Percentiles rank a stretch among this genome's conserved stretches.
Conservation (phyloP, 2,797 vertebrate genomes). For the Falco concolor region DNA sequence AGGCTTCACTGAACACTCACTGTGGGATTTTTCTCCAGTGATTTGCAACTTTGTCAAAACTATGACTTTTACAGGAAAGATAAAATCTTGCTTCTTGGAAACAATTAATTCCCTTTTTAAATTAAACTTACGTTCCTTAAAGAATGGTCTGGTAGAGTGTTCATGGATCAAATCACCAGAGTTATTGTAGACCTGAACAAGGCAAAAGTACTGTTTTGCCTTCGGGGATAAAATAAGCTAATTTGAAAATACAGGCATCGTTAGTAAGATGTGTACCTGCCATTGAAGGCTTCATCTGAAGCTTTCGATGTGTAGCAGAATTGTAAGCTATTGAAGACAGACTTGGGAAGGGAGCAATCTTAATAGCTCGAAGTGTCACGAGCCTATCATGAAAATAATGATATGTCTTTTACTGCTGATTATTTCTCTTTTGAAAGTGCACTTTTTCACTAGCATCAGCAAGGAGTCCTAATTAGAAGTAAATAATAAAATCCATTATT, state of each 20-base stretch:
- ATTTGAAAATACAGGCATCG: neutral
- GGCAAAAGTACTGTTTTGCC: neutral
- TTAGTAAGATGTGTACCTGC: neutral
- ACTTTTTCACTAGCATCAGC: neutral
- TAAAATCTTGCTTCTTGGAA: conserved; percentile 19
- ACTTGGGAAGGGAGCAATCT: neutral
- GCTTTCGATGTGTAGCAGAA: neutral
- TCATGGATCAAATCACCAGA: neutral
- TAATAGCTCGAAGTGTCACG: neutral
- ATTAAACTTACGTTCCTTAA: neutral
- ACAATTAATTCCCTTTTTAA: neutral
- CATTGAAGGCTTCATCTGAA: neutral
- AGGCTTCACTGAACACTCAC: neutral
- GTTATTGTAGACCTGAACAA: neutral
- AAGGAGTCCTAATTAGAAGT: neutral
- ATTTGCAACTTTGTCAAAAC: neutral
- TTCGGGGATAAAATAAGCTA: neutral
- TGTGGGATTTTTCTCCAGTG: neutral
- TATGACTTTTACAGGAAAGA: conserved; percentile 20
- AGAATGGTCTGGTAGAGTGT: neutral
- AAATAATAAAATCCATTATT: conserved; percentile 22
- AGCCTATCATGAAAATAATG: neutral
- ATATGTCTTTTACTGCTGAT: neutral
- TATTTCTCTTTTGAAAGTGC: neutral
- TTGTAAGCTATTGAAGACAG: neutral